These are phyloP conservation scores for Mimachlamys varia DNA, from an alignment of 2,888 invertebrate genomes.

Conservation along the genomic window DNA sequence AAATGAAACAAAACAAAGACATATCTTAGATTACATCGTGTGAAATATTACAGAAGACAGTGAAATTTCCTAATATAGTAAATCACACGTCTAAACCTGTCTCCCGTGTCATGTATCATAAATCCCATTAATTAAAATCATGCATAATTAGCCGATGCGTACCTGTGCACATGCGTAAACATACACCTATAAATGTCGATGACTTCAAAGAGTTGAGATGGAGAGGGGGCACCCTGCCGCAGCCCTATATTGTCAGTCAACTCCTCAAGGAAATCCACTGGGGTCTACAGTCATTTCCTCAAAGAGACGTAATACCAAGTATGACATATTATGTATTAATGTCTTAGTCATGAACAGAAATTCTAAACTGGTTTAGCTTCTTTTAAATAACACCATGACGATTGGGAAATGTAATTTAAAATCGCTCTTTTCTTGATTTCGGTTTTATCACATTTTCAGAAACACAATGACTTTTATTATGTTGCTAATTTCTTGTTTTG, in stretches of 20 bases:
- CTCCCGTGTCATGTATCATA: neutral
- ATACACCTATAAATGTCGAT: neutral
- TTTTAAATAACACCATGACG: too few species aligned
- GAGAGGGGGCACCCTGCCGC: neutral
- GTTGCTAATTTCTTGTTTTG: too few species aligned
- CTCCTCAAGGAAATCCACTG: neutral
- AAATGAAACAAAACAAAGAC: neutral
- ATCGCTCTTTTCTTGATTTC: neutral
- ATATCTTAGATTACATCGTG: neutral
- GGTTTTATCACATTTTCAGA: neutral
- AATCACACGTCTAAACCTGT: neutral
- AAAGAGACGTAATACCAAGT: neutral
- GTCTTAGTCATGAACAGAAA: neutral
- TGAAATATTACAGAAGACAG: constrained; percentile 10
- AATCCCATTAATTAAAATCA: constrained; percentile 7
- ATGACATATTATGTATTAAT: neutral
- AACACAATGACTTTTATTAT: neutral
- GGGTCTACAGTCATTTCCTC: neutral
- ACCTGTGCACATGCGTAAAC: constrained; percentile 8
- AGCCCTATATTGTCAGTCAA: neutral
- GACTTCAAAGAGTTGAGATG: neutral
- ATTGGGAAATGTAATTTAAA: too few species aligned
- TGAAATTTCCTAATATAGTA: neutral
- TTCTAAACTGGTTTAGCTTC: neutral
- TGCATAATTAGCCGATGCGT: constrained; percentile 21